Conservation (phyloP, 2,888 invertebrate species). For the Dasypolia templi region DNA sequence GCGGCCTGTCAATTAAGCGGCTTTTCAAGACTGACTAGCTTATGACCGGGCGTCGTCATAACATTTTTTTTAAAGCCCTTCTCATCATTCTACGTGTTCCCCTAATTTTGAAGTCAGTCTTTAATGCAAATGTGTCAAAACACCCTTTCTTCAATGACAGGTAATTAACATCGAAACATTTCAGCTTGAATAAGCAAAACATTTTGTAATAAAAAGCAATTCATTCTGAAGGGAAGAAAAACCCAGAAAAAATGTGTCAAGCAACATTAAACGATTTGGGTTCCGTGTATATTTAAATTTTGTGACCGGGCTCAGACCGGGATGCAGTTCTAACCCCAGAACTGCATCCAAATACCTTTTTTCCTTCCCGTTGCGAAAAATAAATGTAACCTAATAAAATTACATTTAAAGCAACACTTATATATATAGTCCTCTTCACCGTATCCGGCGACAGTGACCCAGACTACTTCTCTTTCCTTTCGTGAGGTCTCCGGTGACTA, state of each 20-base stretch:
- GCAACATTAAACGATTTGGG: background rate
- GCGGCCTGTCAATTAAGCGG: background rate
- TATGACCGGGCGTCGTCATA: background rate
- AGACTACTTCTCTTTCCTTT: background rate
- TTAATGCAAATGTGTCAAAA: background rate
- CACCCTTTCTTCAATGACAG: background rate
- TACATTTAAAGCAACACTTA: constrained; percentile 11
- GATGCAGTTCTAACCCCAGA: too few relatives aligned
- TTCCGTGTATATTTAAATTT: constrained; percentile 12
- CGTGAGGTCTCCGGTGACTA: background rate
- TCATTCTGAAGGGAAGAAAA: background rate
- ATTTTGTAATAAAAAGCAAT: constrained; percentile 32
- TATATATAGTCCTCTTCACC: background rate
- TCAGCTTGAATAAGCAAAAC: constrained; percentile 16
- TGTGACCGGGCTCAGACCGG: background rate
- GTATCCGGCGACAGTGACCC: background rate
- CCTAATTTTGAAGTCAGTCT: background rate
- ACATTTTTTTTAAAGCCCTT: background rate
- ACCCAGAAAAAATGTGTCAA: background rate
- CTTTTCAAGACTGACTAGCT: background rate
- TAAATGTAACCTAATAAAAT: background rate
- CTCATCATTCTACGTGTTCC: background rate
- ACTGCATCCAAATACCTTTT: too few relatives aligned
- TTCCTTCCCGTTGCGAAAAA: background rate
- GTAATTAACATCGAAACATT: constrained; percentile 9